A percentile compares a stretch with the other conserved stretches of the same genome.
Conservation (phyloP, 2,888 invertebrate species). For the Eustalomyia histrio region DNA sequence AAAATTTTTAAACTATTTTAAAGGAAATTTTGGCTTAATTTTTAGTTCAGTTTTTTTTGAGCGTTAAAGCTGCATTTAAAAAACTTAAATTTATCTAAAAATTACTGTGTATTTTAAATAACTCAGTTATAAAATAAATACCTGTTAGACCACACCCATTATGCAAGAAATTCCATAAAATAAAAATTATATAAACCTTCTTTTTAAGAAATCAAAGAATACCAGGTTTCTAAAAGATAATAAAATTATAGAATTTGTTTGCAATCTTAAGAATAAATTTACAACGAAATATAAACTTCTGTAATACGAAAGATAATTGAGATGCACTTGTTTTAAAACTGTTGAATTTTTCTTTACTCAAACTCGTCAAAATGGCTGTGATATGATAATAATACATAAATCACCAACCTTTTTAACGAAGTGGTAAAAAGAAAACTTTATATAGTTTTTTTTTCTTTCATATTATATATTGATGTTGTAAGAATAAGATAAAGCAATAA, state of each 20-base stretch:
- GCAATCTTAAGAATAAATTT: not conserved
- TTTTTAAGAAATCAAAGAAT: not conserved
- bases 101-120: not conserved
- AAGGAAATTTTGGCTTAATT: too few relatives aligned
- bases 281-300: not conserved
- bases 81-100: too few relatives aligned
- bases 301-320: not conserved
- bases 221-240: not conserved
- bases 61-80: too few relatives aligned
- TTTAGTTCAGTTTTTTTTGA: too few relatives aligned
- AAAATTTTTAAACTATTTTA: too few relatives aligned
- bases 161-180: not conserved
- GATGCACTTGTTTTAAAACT: slow-evolving; percentile 55
- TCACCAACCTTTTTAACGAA: slow-evolving; percentile 79
- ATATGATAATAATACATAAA: slow-evolving; percentile 72
- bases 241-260: not conserved
- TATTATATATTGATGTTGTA: not conserved
- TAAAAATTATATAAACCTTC: not conserved
- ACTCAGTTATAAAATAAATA: not conserved
- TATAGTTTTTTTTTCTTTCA: not conserved
- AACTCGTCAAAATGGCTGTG: slow-evolving; percentile 80
- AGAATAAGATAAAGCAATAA: not conserved
- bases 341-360: slow-evolving; percentile 77
- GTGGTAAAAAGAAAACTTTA: slow-evolving; percentile 76
- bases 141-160: not conserved